Evolutionary conservation across 2,888 invertebrate genomes (phyloP), one percentile per base, ranked within the genome.

Genomic region (Diloba caeruleocephala): DNA sequence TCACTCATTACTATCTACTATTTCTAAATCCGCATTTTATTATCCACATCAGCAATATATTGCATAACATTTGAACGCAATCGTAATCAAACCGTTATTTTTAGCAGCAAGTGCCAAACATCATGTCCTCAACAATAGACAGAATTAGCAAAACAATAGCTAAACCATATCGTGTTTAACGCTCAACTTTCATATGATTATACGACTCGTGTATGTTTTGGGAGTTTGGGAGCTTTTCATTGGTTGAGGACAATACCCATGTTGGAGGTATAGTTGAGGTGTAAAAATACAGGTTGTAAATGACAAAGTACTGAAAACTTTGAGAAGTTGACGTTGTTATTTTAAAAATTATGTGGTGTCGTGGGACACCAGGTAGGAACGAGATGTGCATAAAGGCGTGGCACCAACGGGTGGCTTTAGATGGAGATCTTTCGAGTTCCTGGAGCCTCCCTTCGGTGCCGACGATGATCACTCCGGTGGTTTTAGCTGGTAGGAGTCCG

Each of bases 81-180:
- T 10, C 25, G 34, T 62, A 34, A 33, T 10, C 14, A 25, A 48
- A 50, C 42, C 6, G 12, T 39, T 36, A 44, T 34, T 62, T n/a
- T 63, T 29, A 41, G 25, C 25, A 14, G 2, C 25, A 14, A 44
- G 14, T 37, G 21, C 33, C n/a, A 52, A 63, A 49, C 48, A 31
- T n/a, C 8, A 25, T 39, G 10, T 10, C 31, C 19, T 10, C 23
- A 12, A 66, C 55, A 56, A 61, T 56, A 52, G 66, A 2, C 12
- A 12, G 15, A 32, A 37, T 50, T 44, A 34, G 31, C 66, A 34
- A 56, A 60, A 61, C 65, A 65, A 53, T 44, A 10, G 26, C 23
- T 7, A 17, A 10, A 28, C 31, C 14, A 31, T 39, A 14, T 25
- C 34, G 28, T 32, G 44, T 51, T 39, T 26, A 34, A 42, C 9